These are phyloP conservation scores for Aromia moschata DNA, from an alignment of 2,888 invertebrate species.

Conservation along the genomic window DNA sequence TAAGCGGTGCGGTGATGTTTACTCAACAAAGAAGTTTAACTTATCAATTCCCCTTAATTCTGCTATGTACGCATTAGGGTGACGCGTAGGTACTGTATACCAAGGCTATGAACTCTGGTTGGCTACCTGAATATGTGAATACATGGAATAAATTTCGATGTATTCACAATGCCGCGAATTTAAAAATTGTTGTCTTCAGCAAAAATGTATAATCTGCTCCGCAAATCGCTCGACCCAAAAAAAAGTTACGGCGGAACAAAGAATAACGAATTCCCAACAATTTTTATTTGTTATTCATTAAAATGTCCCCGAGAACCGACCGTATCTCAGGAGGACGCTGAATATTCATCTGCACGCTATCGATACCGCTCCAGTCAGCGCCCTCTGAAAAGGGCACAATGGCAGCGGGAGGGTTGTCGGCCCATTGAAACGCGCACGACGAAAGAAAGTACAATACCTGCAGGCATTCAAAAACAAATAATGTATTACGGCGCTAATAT, in stretches of 20 bases:
- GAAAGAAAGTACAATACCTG: constrained; percentile 29
- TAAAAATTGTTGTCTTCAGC: no score
- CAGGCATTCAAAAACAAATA: constrained; percentile 37
- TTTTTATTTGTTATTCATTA: constrained; percentile 25
- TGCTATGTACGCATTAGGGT: no score
- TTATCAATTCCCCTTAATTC: no score
- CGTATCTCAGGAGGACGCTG: constrained; percentile 29
- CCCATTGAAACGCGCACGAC: constrained; percentile 31
- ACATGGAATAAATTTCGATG: no score
- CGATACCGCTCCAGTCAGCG: constrained; percentile 25
- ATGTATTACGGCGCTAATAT: constrained; percentile 30
- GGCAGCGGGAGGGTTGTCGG: constrained; percentile 7
- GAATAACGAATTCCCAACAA: constrained; percentile 7
- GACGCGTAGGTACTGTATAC: no score
- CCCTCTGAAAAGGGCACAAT: constrained; percentile 19
- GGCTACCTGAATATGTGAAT: no score
- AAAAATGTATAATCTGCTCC: no score
- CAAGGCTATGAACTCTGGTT: no score
- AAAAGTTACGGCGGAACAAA: background rate
- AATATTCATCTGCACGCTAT: constrained; percentile 38
- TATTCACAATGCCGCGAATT: no score
- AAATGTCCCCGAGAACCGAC: constrained; percentile 15
- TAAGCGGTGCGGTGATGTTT: no score
- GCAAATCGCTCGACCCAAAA: background rate
- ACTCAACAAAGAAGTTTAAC: no score